These are phyloP conservation scores for Nomada fucata DNA, from an alignment of 2,888 invertebrate species.

Conservation along the genomic window DNA sequence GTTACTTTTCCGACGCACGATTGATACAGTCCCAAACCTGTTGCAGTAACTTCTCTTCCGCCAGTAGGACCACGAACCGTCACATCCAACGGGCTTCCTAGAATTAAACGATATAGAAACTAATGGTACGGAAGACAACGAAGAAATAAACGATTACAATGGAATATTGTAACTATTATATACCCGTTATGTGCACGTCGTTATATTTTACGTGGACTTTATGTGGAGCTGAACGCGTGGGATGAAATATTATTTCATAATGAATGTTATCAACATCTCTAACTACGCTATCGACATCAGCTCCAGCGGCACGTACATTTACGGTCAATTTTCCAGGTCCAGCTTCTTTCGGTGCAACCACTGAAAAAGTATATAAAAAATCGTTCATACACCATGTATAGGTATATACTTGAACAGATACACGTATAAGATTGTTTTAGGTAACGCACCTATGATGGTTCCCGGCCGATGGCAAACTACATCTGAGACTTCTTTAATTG, in stretches of 20 bases:
- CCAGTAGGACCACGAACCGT: conserved; percentile 87
- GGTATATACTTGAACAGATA: background rate
- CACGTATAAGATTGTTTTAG: background rate
- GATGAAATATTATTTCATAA: conserved; percentile 95
- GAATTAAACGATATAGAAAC: conserved; percentile 26
- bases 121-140: background rate
- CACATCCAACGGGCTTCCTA: conserved; percentile 87
- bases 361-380: conserved; percentile 80
- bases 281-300: conserved; percentile 92
- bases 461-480: conserved; percentile 93
- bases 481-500: conserved; percentile 90
- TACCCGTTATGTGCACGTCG: conserved; percentile 89
- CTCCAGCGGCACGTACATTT: conserved; percentile 92
- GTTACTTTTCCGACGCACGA: conserved; percentile 92
- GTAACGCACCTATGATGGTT: conserved; percentile 88
- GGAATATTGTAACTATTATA: background rate
- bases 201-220: conserved; percentile 94
- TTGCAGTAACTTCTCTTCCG: conserved; percentile 90
- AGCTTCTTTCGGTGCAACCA: conserved; percentile 90
- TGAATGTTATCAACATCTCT: conserved; percentile 90
- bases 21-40: conserved; percentile 93
- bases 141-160: background rate
- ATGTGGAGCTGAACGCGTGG: conserved; percentile 94
- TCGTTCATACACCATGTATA: background rate
- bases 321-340: conserved; percentile 94